Percentiles rank a stretch among this genome's conserved stretches.
phyloP scores from a whole-genome alignment of 2,113 vertebrate species.

The Psittacula cyanocephala region DNA sequence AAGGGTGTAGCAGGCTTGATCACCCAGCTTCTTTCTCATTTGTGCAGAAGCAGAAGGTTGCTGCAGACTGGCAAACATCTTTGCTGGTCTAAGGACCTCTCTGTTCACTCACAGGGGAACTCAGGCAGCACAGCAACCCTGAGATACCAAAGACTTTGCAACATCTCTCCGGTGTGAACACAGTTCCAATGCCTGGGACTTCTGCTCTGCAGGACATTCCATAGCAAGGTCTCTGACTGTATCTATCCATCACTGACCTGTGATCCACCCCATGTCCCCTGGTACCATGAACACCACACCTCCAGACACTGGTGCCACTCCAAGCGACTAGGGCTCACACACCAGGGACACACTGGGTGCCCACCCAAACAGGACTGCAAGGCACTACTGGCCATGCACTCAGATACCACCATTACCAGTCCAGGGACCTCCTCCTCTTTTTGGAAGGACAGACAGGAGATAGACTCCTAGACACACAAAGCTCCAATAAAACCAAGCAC shows the following conservation, averaged over 20 bases:
- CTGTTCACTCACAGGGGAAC: neutral
- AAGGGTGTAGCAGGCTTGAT: neutral
- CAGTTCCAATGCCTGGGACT: neutral
- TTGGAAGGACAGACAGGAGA: neutral
- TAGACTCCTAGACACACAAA: too few species aligned
- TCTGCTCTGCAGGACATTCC: neutral
- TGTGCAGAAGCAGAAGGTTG: neutral
- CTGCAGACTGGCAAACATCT: neutral
- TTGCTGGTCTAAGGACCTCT: neutral
- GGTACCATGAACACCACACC: neutral
- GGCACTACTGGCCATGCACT: neutral
- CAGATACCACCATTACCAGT: neutral
- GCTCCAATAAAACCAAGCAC: neutral
- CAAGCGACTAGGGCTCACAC: accelerated
- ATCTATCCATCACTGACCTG: neutral
- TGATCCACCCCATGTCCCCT: neutral
- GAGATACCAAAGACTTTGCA: neutral
- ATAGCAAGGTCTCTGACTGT: neutral
- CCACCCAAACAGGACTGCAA: neutral
- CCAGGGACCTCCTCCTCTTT: neutral
- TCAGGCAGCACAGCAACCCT: neutral
- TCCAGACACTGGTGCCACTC: neutral
- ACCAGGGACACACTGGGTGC: neutral
- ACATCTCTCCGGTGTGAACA: neutral
- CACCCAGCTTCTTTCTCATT: neutral